Conservation (phyloP, 2,797 vertebrate species). For the Perodicticus potto region DNA sequence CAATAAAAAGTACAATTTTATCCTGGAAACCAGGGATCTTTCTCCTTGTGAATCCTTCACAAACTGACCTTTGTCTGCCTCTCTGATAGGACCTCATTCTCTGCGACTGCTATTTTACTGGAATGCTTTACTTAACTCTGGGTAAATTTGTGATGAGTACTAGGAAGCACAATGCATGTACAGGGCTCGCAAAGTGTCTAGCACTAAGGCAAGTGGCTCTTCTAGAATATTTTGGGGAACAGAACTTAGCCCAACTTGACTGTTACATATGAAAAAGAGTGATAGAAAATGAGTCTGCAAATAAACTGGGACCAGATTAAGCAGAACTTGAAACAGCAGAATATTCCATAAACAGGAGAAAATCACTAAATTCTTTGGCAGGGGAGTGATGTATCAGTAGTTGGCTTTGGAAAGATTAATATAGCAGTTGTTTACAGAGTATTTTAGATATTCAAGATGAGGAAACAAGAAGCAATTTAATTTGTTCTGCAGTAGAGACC, state of each 20-base stretch:
- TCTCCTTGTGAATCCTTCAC: not conserved
- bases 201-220: not conserved
- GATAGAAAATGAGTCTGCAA: constrained; percentile 1
- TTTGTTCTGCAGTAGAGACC: not conserved
- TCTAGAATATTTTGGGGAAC: not conserved
- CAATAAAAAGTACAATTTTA: too few species aligned
- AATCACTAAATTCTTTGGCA: not conserved
- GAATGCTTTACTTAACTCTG: too few species aligned
- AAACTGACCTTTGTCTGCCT: not conserved
- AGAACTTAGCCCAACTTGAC: not conserved
- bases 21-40: not conserved
- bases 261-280: not conserved
- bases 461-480: constrained; percentile 29
- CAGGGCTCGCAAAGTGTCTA: not conserved
- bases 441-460: constrained; percentile 1
- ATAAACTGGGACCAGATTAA: not conserved
- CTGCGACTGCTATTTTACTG: not conserved
- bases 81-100: not conserved
- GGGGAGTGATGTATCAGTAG: not conserved
- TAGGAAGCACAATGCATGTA: not conserved
- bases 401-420: not conserved
- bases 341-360: not conserved
- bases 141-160: not conserved
- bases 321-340: not conserved
- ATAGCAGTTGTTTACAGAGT: not conserved